Evolutionary conservation across 1,140 invertebrate genomes (phyloP), one percentile per base, ranked within the genome.

Genomic region (Pristionchus pacificus): DNA sequence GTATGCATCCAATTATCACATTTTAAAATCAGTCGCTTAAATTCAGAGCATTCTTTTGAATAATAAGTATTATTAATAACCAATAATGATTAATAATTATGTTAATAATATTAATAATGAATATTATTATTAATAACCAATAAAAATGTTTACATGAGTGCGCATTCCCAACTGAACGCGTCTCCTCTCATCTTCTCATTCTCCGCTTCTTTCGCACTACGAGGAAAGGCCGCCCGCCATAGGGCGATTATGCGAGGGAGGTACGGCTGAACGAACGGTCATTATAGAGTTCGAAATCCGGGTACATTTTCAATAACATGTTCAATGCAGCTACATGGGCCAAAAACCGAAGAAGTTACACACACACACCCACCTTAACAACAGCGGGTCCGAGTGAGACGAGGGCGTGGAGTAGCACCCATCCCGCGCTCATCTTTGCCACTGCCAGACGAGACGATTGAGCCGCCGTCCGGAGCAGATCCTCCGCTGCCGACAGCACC

Each of bases 151-250:
- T n/a, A n/a, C n/a, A n/a, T n/a, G n/a, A 99, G 85, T 1, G 95
- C 96, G 25, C 98, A 92, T 74, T 97, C 94, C 96, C 96, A 98
- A 57, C 95, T 98, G 84, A 98, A 98, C 0, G 93, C 91, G 87
- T 98, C 96, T 6, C 96, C 97, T 86, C 98, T 95, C 6, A 92
- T 93, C 81, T 98, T 95, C 27, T 98, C 87, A 84, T 98, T 95
- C 83, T 96, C 96, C 31, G 90, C 87, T 85, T 98, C 95, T 83
- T 96, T 95, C 30, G 90, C 90, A 0, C 93, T 96, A 58, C 93
- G 88, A 0, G 96, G 95, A 85, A 99, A 98, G 30, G 94, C 95
- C 85, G 97, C 97, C 78, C 93, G 89, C 97, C 97, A 99, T 1
- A 99, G 85, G 2, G 97, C 84, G 68, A 97, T 83, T 91, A 98